Evolutionary conservation across 2,888 invertebrate species (phyloP), one percentile per base, ranked within the genome.

Genomic region (Limnephilus rhombicus): DNA sequence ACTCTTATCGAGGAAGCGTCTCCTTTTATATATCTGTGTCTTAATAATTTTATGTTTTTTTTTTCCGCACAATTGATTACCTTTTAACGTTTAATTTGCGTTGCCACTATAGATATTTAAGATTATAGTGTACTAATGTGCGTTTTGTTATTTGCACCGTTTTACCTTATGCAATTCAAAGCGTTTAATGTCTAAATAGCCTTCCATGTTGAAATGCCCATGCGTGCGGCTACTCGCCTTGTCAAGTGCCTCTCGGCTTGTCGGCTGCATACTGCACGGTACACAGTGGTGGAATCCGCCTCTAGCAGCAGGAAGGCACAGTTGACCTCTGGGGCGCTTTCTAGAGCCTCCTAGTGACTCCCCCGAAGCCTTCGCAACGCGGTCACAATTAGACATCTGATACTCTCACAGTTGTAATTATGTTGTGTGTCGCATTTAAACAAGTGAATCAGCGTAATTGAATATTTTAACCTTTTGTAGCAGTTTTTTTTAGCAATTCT

Each of bases 321-420:
- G 91, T 31, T 91, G 91, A 91, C 91, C 91, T 87, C 68, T 87
- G n/a, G 86, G 83, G 83, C 83, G 83, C 82, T 83, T 83, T 37
- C 82, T 37, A 83, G 82, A 34, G 83, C 24, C 83, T 41, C 13
- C 37, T 49, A 49, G 82, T 7, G 31, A 83, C 83, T 41, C 37
- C 83, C 37, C 83, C 37, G 37, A 41, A 24, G 31, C 83, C 37
- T 68, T 68, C 83, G 83, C 83, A 37, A 24, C 83, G 18, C 31
- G 18, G 83, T 37, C 37, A 83, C 83, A 83, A 34, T 83, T 37
- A 68, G 68, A 68, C 24, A n/a, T 68, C 68, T 68, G 24, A 68
- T 68, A 68, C 24, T n/a, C 68, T 24, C 9, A 24, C 7, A 68
- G 24, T 7, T 9, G n/a, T 68, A 68, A 68, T 68, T 68, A 68